These are phyloP conservation scores for Heteromurus nitidus DNA, from an alignment of 2,888 invertebrate genomes.

Conservation along the genomic window DNA sequence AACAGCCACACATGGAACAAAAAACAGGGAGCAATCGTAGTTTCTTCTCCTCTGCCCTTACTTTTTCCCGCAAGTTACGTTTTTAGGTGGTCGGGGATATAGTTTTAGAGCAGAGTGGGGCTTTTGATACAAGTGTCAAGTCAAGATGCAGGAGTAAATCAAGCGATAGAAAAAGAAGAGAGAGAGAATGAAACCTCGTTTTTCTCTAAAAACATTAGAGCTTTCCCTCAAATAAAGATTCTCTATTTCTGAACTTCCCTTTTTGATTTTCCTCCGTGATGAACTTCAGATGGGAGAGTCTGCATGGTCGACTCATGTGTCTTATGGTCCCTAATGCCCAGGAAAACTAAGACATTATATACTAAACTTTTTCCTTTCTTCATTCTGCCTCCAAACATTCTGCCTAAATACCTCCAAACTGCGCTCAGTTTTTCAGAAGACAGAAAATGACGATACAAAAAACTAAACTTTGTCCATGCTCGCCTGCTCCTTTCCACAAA, in stretches of 20 bases:
- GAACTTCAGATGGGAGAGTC: conserved; percentile 10
- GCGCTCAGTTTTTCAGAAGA: no score
- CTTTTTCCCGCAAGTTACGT: neutral
- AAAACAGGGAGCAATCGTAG: neutral
- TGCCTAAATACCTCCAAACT: no score
- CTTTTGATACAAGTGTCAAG: conserved; percentile 56
- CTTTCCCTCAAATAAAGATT: conserved; percentile 9
- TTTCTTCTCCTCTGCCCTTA: neutral
- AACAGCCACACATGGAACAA: neutral
- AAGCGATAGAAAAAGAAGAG: conserved; percentile 29
- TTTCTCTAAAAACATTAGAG: neutral
- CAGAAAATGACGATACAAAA: conserved; percentile 21
- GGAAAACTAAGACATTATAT: conserved; percentile 17
- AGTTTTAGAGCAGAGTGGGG: conserved; percentile 21
- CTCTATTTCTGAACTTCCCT: neutral
- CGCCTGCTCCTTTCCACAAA: neutral
- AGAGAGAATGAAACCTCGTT: neutral
- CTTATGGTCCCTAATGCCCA: conserved; percentile 44
- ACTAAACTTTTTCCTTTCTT: conserved; percentile 19
- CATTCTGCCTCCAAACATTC: neutral
- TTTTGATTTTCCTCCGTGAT: conserved; percentile 14
- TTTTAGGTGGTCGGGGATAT: conserved; percentile 1
- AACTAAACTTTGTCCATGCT: conserved; percentile 27
- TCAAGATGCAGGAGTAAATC: conserved; percentile 57
- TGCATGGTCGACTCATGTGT: no score